Evolutionary conservation across 2,888 invertebrate species (phyloP).

Genomic region (Tineola bisselliella): DNA sequence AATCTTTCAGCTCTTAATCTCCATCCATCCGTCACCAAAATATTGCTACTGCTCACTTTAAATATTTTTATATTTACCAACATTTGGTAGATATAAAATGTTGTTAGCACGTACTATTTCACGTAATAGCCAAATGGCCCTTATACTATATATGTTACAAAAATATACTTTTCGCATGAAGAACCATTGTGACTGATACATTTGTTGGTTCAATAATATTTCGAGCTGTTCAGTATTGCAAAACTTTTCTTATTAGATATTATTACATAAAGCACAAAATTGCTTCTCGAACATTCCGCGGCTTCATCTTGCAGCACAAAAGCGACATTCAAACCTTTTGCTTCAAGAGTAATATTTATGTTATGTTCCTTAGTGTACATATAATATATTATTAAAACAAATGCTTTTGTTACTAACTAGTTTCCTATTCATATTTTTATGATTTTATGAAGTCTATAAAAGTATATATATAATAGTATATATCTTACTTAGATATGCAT

Average conservation of each 20-base stretch:
- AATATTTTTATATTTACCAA: too few species aligned
- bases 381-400: too few species aligned
- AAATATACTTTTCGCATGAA: not conserved
- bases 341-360: too few species aligned
- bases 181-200: not conserved
- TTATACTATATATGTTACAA: not conserved
- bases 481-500: too few species aligned
- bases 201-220: not conserved
- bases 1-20: not conserved
- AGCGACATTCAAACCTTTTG: too few species aligned
- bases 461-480: too few species aligned
- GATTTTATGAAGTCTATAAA: too few species aligned
- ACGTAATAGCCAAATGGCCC: not conserved
- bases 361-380: too few species aligned
- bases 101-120: not conserved
- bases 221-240: not conserved
- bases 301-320: not conserved
- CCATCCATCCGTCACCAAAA: too few species aligned
- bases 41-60: too few species aligned
- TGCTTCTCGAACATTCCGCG: not conserved
- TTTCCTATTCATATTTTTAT: too few species aligned
- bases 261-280: not conserved
- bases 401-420: too few species aligned
- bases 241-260: conserved; percentile 1
- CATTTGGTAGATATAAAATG: not conserved